These are phyloP conservation scores for Meloidogyne exigua DNA, from an alignment of 1,140 invertebrate species.

Conservation along the genomic window DNA sequence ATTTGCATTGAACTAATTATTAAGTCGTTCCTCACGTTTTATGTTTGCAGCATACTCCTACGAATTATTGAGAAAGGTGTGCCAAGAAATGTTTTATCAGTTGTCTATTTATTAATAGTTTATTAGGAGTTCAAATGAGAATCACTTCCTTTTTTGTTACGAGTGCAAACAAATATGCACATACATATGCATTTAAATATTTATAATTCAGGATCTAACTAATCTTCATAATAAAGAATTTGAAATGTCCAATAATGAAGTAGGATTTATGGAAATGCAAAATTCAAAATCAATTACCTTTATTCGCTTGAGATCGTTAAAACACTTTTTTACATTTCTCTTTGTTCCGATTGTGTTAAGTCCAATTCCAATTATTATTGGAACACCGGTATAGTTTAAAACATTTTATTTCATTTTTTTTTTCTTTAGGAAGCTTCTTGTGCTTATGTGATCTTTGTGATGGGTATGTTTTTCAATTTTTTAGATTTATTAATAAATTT, in stretches of 20 bases:
- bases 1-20: not conserved
- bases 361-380: not conserved
- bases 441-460: constrained; percentile 52
- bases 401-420: not conserved
- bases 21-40: not conserved
- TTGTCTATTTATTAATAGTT: not conserved
- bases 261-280: not conserved
- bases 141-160: not conserved
- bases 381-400: not conserved
- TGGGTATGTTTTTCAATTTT: constrained; percentile 28
- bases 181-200: no score
- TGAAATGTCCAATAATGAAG: not conserved
- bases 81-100: not conserved
- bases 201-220: not conserved
- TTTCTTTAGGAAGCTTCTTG: constrained; percentile 56
- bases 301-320: not conserved
- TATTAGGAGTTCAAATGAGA: not conserved
- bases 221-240: not conserved
- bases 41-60: constrained; percentile 1
- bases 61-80: constrained; percentile 2
- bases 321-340: not conserved
- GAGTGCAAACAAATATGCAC: no score
- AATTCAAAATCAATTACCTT: not conserved
- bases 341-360: not conserved
- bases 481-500: not conserved